Conservation (phyloP, 2,888 invertebrate species). For the Pristionchus japonicus region DNA sequence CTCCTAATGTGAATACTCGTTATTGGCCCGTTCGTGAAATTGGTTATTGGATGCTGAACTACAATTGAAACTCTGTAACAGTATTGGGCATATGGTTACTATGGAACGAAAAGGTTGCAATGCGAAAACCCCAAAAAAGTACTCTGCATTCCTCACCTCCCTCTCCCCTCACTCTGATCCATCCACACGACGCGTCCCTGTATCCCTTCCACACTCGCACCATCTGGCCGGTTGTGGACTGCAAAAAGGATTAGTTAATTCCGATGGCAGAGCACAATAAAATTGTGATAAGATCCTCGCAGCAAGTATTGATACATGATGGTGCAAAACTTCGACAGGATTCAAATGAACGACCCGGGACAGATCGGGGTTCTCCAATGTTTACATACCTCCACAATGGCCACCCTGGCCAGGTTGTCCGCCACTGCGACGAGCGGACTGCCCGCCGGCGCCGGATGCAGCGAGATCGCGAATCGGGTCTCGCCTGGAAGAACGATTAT, state of each 20-base stretch:
- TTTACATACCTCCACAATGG: slow-evolving; percentile 14
- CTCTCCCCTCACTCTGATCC: slow-evolving; percentile 83
- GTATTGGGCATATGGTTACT: too few species aligned
- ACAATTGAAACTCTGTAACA: too few species aligned
- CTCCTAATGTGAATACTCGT: too few species aligned
- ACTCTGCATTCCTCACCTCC: not conserved
- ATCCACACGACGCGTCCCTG: slow-evolving; percentile 92
- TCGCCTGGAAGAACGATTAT: not conserved
- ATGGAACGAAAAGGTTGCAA: too few species aligned
- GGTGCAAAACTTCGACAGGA: not conserved
- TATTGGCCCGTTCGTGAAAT: too few species aligned
- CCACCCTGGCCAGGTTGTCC: slow-evolving; percentile 43
- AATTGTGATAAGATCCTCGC: too few species aligned
- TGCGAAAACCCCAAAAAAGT: too few species aligned
- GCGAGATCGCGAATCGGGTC: slow-evolving; percentile 34
- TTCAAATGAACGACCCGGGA: too few species aligned
- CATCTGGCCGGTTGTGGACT: slow-evolving; percentile 81
- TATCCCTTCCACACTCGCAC: slow-evolving; percentile 94
- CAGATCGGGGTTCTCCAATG: too few species aligned
- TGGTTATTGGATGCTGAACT: too few species aligned
- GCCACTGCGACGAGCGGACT: slow-evolving; percentile 34
- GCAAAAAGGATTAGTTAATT: not conserved
- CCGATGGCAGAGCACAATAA: not conserved
- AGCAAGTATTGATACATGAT: not conserved
- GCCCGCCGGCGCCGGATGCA: slow-evolving; percentile 27